Conservation (phyloP, 2,797 vertebrate species). For the Intellagama lesueurii region DNA sequence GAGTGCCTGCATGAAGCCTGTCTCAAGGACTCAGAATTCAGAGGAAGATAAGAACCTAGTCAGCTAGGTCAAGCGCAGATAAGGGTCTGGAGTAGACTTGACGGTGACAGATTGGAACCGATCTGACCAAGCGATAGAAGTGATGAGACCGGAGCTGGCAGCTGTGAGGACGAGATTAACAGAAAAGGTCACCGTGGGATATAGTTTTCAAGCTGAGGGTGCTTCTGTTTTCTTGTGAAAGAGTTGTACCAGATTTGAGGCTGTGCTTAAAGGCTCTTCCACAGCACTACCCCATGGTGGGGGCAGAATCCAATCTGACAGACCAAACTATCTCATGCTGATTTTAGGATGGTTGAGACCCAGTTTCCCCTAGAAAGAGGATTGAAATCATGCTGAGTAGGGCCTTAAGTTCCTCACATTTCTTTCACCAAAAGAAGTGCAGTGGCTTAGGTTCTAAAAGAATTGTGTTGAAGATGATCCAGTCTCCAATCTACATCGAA, state of each 20-base stretch:
- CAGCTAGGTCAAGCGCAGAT: constrained; percentile 47
- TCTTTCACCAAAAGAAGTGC: neutral
- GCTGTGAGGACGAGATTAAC: constrained; percentile 43
- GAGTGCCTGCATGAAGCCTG: constrained; percentile 21
- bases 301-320: neutral
- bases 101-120: constrained; percentile 41
- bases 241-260: neutral
- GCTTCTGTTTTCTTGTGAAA: constrained; percentile 3
- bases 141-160: constrained; percentile 51
- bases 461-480: too few relatives aligned
- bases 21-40: constrained; percentile 25
- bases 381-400: neutral
- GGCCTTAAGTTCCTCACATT: neutral
- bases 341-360: neutral
- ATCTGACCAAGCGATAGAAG: constrained; percentile 6
- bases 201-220: constrained; percentile 12
- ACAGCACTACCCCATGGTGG: neutral
- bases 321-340: neutral
- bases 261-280: neutral
- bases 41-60: constrained; percentile 34
- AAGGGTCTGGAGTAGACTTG: constrained; percentile 45
- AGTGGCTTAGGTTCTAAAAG: too few relatives aligned
- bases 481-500: too few relatives aligned
- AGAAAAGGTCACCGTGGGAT: constrained; percentile 26
- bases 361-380: too few relatives aligned